These are phyloP conservation scores for Chirona hameri DNA, from an alignment of 2,888 invertebrate species.

Conservation along the genomic window DNA sequence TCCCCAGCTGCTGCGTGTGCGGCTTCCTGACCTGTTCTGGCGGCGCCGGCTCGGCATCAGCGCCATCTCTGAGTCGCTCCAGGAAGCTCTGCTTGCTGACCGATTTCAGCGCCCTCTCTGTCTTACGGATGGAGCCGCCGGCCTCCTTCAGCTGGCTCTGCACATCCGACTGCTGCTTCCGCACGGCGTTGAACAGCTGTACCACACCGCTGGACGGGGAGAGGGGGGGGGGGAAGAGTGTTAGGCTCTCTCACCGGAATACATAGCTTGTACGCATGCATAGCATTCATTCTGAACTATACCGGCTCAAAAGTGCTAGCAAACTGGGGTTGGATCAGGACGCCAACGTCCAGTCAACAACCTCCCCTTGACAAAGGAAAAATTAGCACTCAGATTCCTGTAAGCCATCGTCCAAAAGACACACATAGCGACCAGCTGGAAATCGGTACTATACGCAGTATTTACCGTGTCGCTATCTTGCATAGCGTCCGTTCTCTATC, in stretches of 20 bases:
- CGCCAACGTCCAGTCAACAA: too few species aligned
- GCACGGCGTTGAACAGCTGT: slow-evolving; percentile 86
- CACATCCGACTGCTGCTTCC: slow-evolving; percentile 74
- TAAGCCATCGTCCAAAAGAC: not conserved
- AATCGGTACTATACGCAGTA: slow-evolving; percentile 5
- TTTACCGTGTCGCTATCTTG: slow-evolving; percentile 67
- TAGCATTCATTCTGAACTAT: too few species aligned
- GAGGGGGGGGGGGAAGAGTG: not conserved
- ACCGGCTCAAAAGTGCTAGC: too few species aligned
- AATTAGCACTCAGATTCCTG: not conserved
- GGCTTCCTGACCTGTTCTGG: slow-evolving; percentile 23
- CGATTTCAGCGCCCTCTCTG: slow-evolving; percentile 66
- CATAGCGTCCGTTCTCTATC: not conserved
- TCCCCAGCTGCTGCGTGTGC: not conserved
- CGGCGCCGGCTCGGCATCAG: slow-evolving; percentile 24
- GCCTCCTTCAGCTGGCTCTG: slow-evolving; percentile 62
- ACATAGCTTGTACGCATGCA: too few species aligned
- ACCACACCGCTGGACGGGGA: slow-evolving; percentile 69
- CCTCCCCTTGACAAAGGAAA: too few species aligned
- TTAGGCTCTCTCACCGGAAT: too few species aligned
- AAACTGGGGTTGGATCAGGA: too few species aligned
- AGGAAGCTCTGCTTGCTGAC: slow-evolving; percentile 48
- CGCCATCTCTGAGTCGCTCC: slow-evolving; percentile 45
- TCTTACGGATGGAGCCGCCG: slow-evolving; percentile 65
- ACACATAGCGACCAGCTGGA: not conserved